Evolutionary conservation across 2,888 invertebrate species (phyloP), one percentile per base, ranked within the genome.

Genomic region (Chymomyza amoena): DNA sequence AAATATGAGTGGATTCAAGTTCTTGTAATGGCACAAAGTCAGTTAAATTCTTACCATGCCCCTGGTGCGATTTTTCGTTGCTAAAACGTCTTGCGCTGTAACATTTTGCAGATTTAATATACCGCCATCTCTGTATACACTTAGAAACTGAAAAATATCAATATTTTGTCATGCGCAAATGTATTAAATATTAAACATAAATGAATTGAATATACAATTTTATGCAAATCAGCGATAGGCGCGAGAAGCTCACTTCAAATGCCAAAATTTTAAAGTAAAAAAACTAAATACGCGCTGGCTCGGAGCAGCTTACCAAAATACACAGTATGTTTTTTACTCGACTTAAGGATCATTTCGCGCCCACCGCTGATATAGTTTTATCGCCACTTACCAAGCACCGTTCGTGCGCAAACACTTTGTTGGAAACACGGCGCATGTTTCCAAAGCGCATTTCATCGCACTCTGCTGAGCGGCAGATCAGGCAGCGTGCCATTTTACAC

Each of bases 51-150:
- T 93, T 92, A 95, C 96, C 92, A 96, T 92, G 84, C 92, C 93
- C 61, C 92, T 93, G 57, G 95, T 94, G 74, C 96, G 93, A 16
- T 91, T 91, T 0, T 94, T 83, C 91, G 97, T 97, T 39, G 92
- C 92, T 13, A 92, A 77, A 20, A 97, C 96, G 88, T 97, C 97
- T 0, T 90, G 83, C 93, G 0, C 96, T 96, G 66, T 95, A 93
- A 3, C 0, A 25, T 25, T 25, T 4, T 4, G 3, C 3, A 2
- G 25, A 3, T 0, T 4, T 3, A 25, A 25, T 25, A 25, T 25
- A 25, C 25, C 25, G 3, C 2, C 25, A 25, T 25, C 25, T 25
- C 93, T 90, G 72, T 95, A 96, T 3, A 7, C 89, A 89, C 0
- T 95, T 64, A 18, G 28, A 45, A 45, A 59, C 56, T 45, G 9